Conservation (phyloP, 2,888 invertebrate genomes). For the Drosophila vallismaia region DNA sequence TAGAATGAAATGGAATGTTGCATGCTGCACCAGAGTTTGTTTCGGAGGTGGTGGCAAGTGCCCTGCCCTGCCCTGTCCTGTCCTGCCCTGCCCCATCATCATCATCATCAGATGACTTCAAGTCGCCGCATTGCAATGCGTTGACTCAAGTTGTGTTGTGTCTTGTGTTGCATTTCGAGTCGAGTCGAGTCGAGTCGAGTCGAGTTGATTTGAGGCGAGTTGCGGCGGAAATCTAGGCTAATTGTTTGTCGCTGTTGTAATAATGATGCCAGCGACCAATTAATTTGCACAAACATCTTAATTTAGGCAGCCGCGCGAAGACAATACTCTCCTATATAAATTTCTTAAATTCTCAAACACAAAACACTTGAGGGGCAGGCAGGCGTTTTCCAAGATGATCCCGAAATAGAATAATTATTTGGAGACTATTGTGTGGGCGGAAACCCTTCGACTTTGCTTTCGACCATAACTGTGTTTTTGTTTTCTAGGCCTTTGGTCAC, state of each 20-base stretch:
- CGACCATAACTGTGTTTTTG: slow-evolving; percentile 26
- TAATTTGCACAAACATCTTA: slow-evolving; percentile 81
- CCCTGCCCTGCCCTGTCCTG: no score
- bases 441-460: neutral
- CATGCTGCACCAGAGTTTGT: slow-evolving; percentile 48
- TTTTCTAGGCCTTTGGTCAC: slow-evolving; percentile 72
- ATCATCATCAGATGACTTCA: no score
- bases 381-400: no score
- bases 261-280: slow-evolving; percentile 81
- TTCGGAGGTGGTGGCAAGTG: slow-evolving; percentile 14
- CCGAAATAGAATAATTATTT: no score
- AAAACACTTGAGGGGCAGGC: neutral
- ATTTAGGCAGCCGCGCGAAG: slow-evolving; percentile 63
- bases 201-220: slow-evolving; percentile 14
- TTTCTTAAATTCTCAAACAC: neutral
- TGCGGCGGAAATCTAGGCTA: slow-evolving; percentile 74
- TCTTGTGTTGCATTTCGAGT: slow-evolving; percentile 3
- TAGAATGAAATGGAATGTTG: slow-evolving; percentile 9
- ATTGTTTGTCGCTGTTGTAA: slow-evolving; percentile 80
- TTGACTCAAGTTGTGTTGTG: slow-evolving; percentile 2
- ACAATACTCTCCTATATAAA: neutral
- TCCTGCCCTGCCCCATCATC: neutral
- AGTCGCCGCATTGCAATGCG: neutral
- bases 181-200: slow-evolving; percentile 10
- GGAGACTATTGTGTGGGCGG: no score